These are phyloP conservation scores for Hirtodrosophila histrioides DNA, from an alignment of 2,888 invertebrate species.

Conservation along the genomic window DNA sequence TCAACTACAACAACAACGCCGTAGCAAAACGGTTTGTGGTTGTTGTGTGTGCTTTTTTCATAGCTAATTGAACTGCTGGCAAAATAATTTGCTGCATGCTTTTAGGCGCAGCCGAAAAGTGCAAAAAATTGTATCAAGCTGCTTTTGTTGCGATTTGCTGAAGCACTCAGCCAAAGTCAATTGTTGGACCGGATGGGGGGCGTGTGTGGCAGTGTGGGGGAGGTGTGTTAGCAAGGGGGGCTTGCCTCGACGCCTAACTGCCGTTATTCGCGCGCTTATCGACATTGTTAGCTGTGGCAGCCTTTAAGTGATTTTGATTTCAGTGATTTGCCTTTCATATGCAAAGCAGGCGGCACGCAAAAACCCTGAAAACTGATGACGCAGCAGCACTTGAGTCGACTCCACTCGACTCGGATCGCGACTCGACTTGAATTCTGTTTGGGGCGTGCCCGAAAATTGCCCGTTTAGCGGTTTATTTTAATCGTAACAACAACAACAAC, in stretches of 20 bases:
- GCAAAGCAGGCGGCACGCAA: constrained; percentile 60
- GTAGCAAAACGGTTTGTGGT: no score
- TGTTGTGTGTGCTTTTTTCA: constrained; percentile 37
- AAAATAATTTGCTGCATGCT: constrained; percentile 58
- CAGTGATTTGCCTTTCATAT: constrained; percentile 75
- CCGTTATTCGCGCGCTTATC: constrained; percentile 54
- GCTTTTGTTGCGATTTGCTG: constrained; percentile 50
- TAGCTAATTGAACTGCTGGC: constrained; percentile 75
- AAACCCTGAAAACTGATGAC: constrained; percentile 47
- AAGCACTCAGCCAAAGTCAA: constrained; percentile 2
- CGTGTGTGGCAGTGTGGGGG: neutral
- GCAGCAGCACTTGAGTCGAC: constrained; percentile 56
- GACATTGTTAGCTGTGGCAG: constrained; percentile 46
- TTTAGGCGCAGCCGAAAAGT: constrained; percentile 60
- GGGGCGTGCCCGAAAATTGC: constrained; percentile 73
- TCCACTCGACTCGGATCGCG: constrained; percentile 35
- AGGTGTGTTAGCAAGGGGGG: neutral
- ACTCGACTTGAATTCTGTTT: constrained; percentile 25
- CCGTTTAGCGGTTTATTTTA: constrained; percentile 83
- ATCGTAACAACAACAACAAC: constrained; percentile 73
- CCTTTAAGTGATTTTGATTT: constrained; percentile 66
- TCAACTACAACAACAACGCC: no score
- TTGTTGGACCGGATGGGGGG: neutral
- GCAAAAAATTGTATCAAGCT: constrained; percentile 60
- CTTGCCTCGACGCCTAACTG: constrained; percentile 14